Base-by-base conservation (phyloP, 2,113 vertebrate genomes). In the Mormoops blainvillei region DNA sequence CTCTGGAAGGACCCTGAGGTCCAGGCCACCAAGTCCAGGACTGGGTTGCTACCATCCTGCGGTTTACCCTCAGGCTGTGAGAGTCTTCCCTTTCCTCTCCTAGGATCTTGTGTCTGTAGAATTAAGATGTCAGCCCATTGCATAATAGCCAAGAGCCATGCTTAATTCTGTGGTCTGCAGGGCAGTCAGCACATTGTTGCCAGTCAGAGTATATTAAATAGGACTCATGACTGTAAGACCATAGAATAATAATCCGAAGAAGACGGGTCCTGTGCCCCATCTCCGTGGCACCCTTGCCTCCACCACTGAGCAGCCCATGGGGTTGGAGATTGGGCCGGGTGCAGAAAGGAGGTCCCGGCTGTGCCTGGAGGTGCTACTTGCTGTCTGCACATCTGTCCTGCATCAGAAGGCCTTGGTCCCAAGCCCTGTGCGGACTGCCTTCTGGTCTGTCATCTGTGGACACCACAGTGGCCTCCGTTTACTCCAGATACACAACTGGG, bases 131-230 rank as follows among this genome's bases (percentile, higher is more conserved):
- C 31, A 50, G 19, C 6, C 52, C 63, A 22, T 16, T 83, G 82
- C 18, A 6, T 38, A 86, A 73, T 1, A 48, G 71, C 56, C 84
- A 85, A 76, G 11, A 87, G 43, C 58, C 81, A 73, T 14, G 19
- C 65, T 94, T 74, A 73, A 61, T 68, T 85, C 73, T 96, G 78
- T 86, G 89, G 73, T 92, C 67, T 50, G 33, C 28, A 56, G 54
- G 92, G 58, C 82, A 86, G 68, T 96, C 78, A 70, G 86, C 88
- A 91, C 68, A 8, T 96, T 74, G 91, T 92, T 93, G 63, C 82
- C n/a, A 48, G 73, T 91, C 88, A 96, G 76, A 96, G 78, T 90
- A 36, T 5, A 95, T 67, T 87, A 95, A 91, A 56, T 28, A 67
- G 52, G 11, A 93, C 58, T 48, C 5, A 13, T 24, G 45, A 48